Conservation (phyloP, 2,797 vertebrate genomes). For the Gallinago stenura region DNA sequence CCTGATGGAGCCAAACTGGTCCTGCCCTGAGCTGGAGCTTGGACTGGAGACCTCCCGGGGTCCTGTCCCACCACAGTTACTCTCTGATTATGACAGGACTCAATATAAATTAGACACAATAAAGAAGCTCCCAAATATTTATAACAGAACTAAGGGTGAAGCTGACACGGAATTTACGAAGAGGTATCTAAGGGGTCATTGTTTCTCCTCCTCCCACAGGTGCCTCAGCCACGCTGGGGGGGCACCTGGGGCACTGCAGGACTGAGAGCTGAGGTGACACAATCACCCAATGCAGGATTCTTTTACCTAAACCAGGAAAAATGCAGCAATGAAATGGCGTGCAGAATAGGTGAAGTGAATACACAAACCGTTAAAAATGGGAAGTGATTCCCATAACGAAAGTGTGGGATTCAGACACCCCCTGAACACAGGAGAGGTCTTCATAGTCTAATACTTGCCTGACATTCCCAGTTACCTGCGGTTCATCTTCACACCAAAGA, state of each 20-base stretch:
- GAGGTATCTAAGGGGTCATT: background rate
- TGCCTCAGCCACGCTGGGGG: background rate
- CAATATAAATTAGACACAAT: background rate
- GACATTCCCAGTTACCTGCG: background rate
- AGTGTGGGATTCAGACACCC: background rate
- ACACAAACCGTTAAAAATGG: accelerated
- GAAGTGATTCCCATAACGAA: background rate
- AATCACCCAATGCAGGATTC: background rate
- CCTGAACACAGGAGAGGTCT: accelerated
- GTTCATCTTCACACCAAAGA: background rate
- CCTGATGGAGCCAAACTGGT: background rate
- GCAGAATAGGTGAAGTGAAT: background rate
- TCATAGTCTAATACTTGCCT: no score
- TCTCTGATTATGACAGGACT: background rate
- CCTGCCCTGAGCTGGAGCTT: background rate
- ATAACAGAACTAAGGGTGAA: accelerated
- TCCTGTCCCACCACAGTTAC: background rate
- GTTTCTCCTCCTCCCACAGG: background rate
- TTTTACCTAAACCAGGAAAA: background rate
- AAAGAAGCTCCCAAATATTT: background rate
- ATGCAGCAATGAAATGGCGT: background rate
- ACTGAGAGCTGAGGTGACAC: background rate
- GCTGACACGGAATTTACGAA: accelerated
- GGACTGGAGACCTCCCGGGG: background rate
- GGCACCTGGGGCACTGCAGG: accelerated